Evolutionary conservation across 2,888 invertebrate genomes (phyloP), one percentile per base, ranked within the genome.

Genomic region (Trachelus tabidus): DNA sequence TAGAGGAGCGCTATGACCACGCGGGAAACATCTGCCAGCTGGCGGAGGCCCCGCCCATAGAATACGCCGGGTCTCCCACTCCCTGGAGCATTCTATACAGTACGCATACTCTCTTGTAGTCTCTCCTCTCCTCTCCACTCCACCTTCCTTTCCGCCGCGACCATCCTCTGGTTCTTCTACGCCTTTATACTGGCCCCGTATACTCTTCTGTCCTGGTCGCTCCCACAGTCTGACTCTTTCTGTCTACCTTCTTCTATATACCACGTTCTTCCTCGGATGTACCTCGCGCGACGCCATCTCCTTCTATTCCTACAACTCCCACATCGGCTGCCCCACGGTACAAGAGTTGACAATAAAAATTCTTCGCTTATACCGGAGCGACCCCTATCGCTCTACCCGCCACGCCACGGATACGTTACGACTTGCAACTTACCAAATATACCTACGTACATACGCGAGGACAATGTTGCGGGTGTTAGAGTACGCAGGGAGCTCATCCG

Each of bases 11-110:
- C 79, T 84, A 82, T 86, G 89, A 85, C 89, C 91, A 90, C 90
- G 90, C 88, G 91, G 92, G 92, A 92, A 92, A 92, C 93, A 93
- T 93, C 93, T 93, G 93, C 93, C 93, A 93, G 93, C 93, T 93
- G 93, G 93, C 92, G 89, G 89, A 90, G 88, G 92, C 93, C 92
- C 93, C 93, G 92, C 93, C 93, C 92, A 91, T 89, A 87, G 87
- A 90, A 90, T 90, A 90, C 89, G 90, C 89, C 87, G 84, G 37
- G 56, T 56, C 56, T 56, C 56, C 56, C 56, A 56, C 56, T 56
- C 23, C 15, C 56, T 56, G 15, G 56, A 56, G 56, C 56, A 56
- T 56, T 56, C 56, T 56, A 56, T 56, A 56, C 56, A 15, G 56
- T 56, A 56, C 56, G 56, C 56, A 56, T 56, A 56, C 56, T 56